These are phyloP conservation scores for Caenorhabditis elegans DNA, from an alignment of 1,140 invertebrate species.

Conservation along the genomic window DNA sequence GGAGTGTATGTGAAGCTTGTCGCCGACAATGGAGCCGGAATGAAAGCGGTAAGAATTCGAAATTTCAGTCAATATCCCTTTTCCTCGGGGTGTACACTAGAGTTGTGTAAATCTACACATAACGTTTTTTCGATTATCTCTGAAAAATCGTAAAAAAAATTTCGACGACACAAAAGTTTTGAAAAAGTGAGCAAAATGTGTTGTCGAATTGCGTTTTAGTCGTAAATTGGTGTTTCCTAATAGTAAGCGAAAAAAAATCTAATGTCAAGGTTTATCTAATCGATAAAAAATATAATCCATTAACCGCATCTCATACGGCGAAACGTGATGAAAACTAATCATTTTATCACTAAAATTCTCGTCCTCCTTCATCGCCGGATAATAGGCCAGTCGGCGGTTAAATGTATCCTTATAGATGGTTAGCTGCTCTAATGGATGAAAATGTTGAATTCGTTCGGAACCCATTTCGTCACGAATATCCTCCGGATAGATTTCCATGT, in stretches of 20 bases:
- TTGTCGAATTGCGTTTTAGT: too few relatives aligned
- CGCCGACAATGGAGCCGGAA: slow-evolving; percentile 65
- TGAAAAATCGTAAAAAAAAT: too few relatives aligned
- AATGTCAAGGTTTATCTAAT: background rate
- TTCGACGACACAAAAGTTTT: too few relatives aligned
- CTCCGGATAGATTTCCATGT: slow-evolving; percentile 30
- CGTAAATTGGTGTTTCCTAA: too few relatives aligned
- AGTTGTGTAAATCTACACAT: too few relatives aligned
- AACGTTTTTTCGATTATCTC: too few relatives aligned
- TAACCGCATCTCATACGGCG: slow-evolving; percentile 30
- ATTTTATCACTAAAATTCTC: slow-evolving; percentile 35
- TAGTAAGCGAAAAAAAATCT: too few relatives aligned
- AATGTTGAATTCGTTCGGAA: slow-evolving; percentile 39
- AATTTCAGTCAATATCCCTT: too few relatives aligned
- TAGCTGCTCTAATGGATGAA: slow-evolving; percentile 27
- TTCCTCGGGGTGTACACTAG: too few relatives aligned
- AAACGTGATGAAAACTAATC: slow-evolving; percentile 43
- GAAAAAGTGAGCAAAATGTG: too few relatives aligned
- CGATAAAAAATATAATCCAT: background rate
- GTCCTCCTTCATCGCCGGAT: slow-evolving; percentile 8
- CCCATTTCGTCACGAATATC: slow-evolving; percentile 35
- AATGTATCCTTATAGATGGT: slow-evolving; percentile 37
- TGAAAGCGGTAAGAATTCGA: slow-evolving; percentile 50
- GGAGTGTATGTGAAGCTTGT: slow-evolving; percentile 70
- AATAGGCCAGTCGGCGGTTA: slow-evolving; percentile 19